Evolutionary conservation across 2,113 vertebrate genomes (phyloP).

Genomic region (Dascyllus trimaculatus): DNA sequence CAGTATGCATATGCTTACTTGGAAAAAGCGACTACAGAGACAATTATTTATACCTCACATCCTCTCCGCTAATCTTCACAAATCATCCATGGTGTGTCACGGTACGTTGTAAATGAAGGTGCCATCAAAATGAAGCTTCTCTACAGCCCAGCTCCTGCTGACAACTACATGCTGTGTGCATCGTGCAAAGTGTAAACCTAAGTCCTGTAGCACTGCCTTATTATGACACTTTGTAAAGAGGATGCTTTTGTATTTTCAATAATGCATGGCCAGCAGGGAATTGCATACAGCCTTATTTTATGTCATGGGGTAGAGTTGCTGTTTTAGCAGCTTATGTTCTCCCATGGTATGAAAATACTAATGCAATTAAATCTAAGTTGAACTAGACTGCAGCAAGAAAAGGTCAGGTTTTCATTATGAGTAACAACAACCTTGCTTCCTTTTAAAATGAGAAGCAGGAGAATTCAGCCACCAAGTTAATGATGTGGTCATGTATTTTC

Average conservation of each 20-base stretch:
- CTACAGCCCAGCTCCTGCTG: constrained; percentile 44
- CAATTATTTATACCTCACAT: constrained; percentile 70
- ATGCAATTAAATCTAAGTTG: constrained; percentile 78
- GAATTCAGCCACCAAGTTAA: constrained; percentile 50
- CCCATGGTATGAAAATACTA: constrained; percentile 67
- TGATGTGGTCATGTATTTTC: constrained; percentile 44
- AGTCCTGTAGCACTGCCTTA: constrained; percentile 76
- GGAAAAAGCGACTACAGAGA: constrained; percentile 53
- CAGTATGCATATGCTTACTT: constrained; percentile 67
- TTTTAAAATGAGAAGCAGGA: constrained; percentile 47
- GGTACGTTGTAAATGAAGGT: constrained; percentile 71
- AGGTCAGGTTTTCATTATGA: constrained; percentile 75
- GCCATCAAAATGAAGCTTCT: constrained; percentile 49
- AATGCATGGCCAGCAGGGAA: constrained; percentile 78
- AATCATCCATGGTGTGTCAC: constrained; percentile 68
- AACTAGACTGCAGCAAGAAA: constrained; percentile 58
- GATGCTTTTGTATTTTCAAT: constrained; percentile 82
- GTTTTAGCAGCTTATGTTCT: constrained; percentile 69
- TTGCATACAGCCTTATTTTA: constrained; percentile 70
- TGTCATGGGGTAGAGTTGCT: constrained; percentile 72
- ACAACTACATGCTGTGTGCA: constrained; percentile 55
- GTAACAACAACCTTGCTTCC: constrained; percentile 55
- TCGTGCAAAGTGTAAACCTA: constrained; percentile 45
- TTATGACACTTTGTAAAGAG: constrained; percentile 82
- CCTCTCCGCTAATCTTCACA: constrained; percentile 71